Conservation (phyloP, 2,797 vertebrate species). For the Phaenicophaeus curvirostris region DNA sequence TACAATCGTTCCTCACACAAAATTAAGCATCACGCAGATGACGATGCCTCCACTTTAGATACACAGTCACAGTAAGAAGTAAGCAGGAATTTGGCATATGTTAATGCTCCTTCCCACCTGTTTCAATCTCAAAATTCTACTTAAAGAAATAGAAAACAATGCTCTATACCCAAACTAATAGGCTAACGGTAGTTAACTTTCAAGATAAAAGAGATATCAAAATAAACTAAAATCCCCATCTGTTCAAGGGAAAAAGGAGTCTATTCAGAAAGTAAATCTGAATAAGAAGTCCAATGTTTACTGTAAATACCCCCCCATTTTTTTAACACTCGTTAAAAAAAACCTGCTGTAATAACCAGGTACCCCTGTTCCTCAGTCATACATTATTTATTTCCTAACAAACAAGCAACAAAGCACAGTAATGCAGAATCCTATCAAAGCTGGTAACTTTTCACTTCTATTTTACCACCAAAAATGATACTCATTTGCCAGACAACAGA, state of each 20-base stretch:
- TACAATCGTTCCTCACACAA: neutral
- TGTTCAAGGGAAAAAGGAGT: rapidly evolving
- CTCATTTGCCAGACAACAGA: neutral
- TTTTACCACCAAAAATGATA: neutral
- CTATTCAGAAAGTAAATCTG: neutral
- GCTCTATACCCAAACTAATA: neutral
- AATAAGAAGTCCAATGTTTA: neutral
- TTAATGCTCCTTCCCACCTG: neutral
- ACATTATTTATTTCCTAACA: neutral
- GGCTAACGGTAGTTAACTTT: neutral
- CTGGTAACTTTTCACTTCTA: neutral
- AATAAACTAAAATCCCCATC: neutral
- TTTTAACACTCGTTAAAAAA: neutral
- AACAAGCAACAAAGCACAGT: neutral
- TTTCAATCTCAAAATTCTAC: neutral
- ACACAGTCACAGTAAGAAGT: neutral
- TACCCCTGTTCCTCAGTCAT: neutral
- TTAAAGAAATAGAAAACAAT: neutral
- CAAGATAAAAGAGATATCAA: neutral
- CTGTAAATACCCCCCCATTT: neutral
- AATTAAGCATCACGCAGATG: neutral
- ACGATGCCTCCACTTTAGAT: neutral
- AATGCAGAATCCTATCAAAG: neutral
- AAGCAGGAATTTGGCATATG: neutral
- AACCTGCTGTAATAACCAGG: neutral